Evolutionary conservation across 2,113 vertebrate genomes (phyloP), one percentile per base, ranked within the genome.

Genomic region (Urocynchramus pylzowi): DNA sequence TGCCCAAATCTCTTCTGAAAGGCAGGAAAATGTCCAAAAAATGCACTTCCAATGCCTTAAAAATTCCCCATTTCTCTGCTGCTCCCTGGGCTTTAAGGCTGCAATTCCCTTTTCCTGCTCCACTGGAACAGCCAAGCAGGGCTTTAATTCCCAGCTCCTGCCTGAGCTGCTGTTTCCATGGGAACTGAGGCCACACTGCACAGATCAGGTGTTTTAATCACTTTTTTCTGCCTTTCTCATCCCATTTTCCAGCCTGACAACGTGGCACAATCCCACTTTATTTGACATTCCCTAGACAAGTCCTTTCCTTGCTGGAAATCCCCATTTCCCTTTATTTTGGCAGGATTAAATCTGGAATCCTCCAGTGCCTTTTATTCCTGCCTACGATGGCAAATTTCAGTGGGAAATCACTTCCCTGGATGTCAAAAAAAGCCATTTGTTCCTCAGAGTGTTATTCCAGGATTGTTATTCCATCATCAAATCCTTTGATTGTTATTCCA

Each of bases 131-230:
- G 22, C 41, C 15, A 16, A 7, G 49, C 11, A 54, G 6, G 44
- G 71, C 12, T 67, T 81, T 30, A 74, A 88, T 69, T 89, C 81
- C 50, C 10, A 49, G 87, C n/a, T 84, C 54, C 50, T 81, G 53
- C 52, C 53, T 63, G 59, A 95, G 73, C 75, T 31, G 95, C 82
- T 30, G 97, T 97, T 97, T 85, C 97, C 95, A 97, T 95, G 59
- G 98, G 47, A 97, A 98, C 97, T 8, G 50, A 81, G 95, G 59
- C 54, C 21, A 7, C 49, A 8, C 41, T 75, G 94, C 77, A 74
- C 89, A 53, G 67, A 70, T 57, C 78, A 91, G 65, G 76, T 93
- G 79, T 33, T 95, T 90, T 64, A 74, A 96, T 90, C 77, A 70
- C 87, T 53, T 8, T 91, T 95, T 87, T 77, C 61, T 92, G 79